Evolutionary conservation across 2,113 vertebrate genomes (phyloP), one percentile per base, ranked within the genome.

Genomic region (Hiodon alosoides): DNA sequence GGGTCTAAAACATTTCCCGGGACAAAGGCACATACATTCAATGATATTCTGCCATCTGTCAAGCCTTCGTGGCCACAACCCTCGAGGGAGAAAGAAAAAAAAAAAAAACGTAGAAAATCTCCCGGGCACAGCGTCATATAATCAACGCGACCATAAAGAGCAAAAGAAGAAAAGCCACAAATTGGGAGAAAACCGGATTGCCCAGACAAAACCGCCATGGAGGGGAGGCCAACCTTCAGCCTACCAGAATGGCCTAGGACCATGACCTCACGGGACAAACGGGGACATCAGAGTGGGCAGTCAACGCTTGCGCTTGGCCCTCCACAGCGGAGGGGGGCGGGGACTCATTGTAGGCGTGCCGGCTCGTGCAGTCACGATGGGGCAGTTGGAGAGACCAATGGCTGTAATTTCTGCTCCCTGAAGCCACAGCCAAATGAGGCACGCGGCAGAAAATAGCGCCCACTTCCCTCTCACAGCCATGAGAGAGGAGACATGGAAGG

Each of bases 331-430:
- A 71, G 17, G 13, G 65, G 17, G 46, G 13, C 31, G 17, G n/a
- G 64, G 31, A 8, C 4, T 71, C 70, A 64, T 62, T 64, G 46
- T 48, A 64, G 71, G 80, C 80, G 77, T 52, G 8, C 53, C 62
- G 46, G 83, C 81, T 77, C 80, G 84, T 75, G 81, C 83, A 76
- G 31, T 85, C 79, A 83, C 75, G 79, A 84, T 81, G 76, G 85
- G 83, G 83, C 83, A 83, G 81, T 76, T 81, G 79, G 61, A 46
- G 46, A 65, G 64, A 71, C 54, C 77, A 54, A 57, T 73, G 78
- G 85, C 87, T 86, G 81, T 89, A 90, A 91, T 90, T 91, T 89
- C 77, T 85, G 77, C 61, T 71, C 87, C 85, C 85, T 71, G 85
- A 86, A 87, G 82, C 88, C 86, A 84, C 86, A 87, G 61, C 81